phyloP scores from a whole-genome alignment of 2,113 vertebrate species.

The Vanacampus margaritifer region DNA sequence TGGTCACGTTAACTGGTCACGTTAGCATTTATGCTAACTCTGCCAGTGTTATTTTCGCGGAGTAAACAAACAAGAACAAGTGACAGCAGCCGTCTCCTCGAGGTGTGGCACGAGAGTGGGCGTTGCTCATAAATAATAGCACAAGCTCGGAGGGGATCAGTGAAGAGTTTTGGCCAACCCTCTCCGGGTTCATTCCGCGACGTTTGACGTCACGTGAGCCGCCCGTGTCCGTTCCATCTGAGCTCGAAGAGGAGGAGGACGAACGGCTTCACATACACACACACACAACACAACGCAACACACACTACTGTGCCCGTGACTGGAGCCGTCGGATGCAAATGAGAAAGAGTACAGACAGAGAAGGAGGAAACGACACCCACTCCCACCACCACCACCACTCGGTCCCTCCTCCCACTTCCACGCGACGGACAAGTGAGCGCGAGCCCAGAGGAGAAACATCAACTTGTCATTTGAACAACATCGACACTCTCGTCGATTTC shows the following conservation, averaged over 20 bases:
- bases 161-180: constrained; percentile 2
- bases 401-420: constrained; percentile 14
- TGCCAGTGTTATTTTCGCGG: too few species aligned
- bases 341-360: constrained; percentile 58
- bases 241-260: constrained; percentile 49
- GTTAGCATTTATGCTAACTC: neutral
- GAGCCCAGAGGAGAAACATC: constrained; percentile 58
- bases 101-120: constrained; percentile 63
- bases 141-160: constrained; percentile 14
- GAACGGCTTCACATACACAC: constrained; percentile 56
- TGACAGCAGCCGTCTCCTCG: constrained; percentile 43
- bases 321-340: constrained; percentile 59
- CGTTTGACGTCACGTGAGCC: constrained; percentile 76
- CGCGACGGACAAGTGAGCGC: constrained; percentile 51
- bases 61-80: constrained; percentile 21
- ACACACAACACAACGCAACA: constrained; percentile 45
- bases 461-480: constrained; percentile 68
- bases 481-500: constrained; percentile 24
- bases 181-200: constrained; percentile 36
- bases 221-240: constrained; percentile 78
- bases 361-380: constrained; percentile 56
- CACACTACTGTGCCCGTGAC: constrained; percentile 66
- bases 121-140: constrained; percentile 69
- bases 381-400: constrained; percentile 3
- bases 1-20: neutral